Conservation (phyloP, 2,888 invertebrate species). For the Cistogaster globosa region DNA sequence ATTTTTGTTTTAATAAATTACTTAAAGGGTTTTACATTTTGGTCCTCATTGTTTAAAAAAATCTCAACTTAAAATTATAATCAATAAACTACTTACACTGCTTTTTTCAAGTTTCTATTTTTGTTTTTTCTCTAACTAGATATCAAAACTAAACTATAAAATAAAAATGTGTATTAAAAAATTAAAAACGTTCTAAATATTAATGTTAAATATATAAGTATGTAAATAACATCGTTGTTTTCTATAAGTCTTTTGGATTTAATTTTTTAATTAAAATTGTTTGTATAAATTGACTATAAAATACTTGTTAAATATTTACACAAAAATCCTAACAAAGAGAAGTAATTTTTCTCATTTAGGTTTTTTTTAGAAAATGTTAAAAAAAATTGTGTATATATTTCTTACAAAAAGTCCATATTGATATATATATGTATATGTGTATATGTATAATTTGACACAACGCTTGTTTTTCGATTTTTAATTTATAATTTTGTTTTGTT, state of each 20-base stretch:
- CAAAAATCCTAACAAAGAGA: constrained; percentile 39
- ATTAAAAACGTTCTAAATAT: constrained; percentile 6
- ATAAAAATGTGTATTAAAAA: constrained; percentile 5
- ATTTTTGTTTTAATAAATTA: constrained; percentile 37
- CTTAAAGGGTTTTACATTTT: constrained; percentile 66
- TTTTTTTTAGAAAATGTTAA: constrained; percentile 11
- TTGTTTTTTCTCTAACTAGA: constrained; percentile 23
- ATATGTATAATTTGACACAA: constrained; percentile 66
- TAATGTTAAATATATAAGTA: not conserved
- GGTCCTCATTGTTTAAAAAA: constrained; percentile 76
- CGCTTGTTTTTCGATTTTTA: constrained; percentile 56
- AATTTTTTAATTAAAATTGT: constrained; percentile 12
- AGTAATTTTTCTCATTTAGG: not conserved
- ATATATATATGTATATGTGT: constrained; percentile 28
- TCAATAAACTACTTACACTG: not conserved
- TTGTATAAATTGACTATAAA: constrained; percentile 54
- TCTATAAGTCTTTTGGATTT: constrained; percentile 67
- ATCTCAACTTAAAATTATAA: not conserved
- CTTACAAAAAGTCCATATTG: constrained; percentile 67
- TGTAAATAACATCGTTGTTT: constrained; percentile 63
- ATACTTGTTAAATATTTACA: constrained; percentile 55
- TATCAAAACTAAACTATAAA: constrained; percentile 14
- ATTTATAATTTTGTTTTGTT: constrained; percentile 30
- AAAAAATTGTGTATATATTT: constrained; percentile 57
- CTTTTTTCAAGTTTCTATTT: not conserved